Percentiles rank a stretch among this genome's conserved stretches.
Evolutionary conservation across 2,797 vertebrate genomes (phyloP).

Genomic region (Pseudomugil gertrudae): DNA sequence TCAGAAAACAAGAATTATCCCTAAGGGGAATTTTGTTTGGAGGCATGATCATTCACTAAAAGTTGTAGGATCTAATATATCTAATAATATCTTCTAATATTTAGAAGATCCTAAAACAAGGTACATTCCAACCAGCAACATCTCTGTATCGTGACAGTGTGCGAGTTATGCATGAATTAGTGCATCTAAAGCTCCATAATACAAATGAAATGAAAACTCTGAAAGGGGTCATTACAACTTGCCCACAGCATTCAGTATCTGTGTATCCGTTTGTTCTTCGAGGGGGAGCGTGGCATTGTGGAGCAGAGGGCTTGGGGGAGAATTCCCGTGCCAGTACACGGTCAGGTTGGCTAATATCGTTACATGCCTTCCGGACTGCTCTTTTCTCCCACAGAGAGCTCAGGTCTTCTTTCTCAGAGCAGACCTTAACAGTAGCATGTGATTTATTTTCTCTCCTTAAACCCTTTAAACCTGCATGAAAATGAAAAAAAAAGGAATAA

Average conservation of each 20-base stretch:
- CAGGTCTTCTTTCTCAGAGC: not conserved
- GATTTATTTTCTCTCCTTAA: not conserved
- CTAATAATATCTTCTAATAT: not conserved
- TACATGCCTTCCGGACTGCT: not conserved
- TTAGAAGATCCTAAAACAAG: not conserved
- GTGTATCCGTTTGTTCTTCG: not conserved
- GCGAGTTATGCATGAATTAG: too few relatives aligned
- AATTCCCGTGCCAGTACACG: not conserved
- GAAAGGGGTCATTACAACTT: not conserved
- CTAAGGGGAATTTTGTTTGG: too few relatives aligned
- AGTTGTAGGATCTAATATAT: too few relatives aligned
- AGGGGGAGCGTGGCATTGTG: not conserved
- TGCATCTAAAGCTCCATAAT: too few relatives aligned
- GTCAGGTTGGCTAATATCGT: not conserved
- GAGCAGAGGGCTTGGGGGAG: not conserved
- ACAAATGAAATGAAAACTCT: not conserved
- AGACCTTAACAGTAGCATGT: not conserved
- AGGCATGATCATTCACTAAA: not conserved
- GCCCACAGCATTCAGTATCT: not conserved
- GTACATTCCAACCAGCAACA: too few relatives aligned
- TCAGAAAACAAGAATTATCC: too few relatives aligned
- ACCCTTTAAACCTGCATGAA: not conserved
- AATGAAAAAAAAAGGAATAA: not conserved
- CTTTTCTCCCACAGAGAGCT: not conserved
- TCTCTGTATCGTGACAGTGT: too few relatives aligned